Evolutionary conservation across 1,140 invertebrate genomes (phyloP).

Genomic region (Brachionus angularis): DNA sequence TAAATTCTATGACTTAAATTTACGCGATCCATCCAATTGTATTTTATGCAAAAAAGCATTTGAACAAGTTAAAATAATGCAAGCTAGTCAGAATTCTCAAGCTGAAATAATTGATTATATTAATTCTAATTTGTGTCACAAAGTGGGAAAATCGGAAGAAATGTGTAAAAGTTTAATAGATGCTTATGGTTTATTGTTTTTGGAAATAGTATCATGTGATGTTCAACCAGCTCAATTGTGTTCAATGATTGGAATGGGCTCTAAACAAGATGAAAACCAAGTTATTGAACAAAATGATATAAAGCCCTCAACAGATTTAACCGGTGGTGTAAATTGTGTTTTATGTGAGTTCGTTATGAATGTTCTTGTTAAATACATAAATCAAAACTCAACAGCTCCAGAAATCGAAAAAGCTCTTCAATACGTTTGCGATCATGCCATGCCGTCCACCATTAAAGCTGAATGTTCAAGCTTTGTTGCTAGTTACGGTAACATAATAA

Average conservation of each 20-base stretch:
- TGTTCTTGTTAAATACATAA: slow-evolving; percentile 27
- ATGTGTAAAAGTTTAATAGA: slow-evolving; percentile 37
- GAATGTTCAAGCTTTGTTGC: slow-evolving; percentile 35
- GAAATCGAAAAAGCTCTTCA: slow-evolving; percentile 16
- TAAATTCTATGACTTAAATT: slow-evolving; percentile 34
- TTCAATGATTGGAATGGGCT: slow-evolving; percentile 26
- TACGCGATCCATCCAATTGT: slow-evolving; percentile 17
- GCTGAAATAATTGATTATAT: slow-evolving; percentile 16
- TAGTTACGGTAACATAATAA: background rate
- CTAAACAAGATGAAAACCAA: background rate
- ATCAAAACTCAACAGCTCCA: slow-evolving; percentile 2
- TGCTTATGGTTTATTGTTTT: slow-evolving; percentile 28
- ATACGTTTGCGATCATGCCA: slow-evolving; percentile 32
- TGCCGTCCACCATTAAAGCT: background rate
- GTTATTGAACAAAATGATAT: background rate
- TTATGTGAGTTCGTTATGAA: slow-evolving; percentile 38
- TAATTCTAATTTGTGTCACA: slow-evolving; percentile 19
- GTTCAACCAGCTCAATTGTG: slow-evolving; percentile 36
- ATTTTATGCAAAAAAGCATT: slow-evolving; percentile 33
- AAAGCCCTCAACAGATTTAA: background rate
- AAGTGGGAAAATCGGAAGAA: slow-evolving; percentile 24
- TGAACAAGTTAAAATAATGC: slow-evolving; percentile 37
- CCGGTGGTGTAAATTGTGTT: background rate
- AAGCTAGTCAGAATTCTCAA: slow-evolving; percentile 20
- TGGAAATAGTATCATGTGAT: slow-evolving; percentile 19